Conservation (phyloP, 2,888 invertebrate genomes). For the Leucophenga montana region DNA sequence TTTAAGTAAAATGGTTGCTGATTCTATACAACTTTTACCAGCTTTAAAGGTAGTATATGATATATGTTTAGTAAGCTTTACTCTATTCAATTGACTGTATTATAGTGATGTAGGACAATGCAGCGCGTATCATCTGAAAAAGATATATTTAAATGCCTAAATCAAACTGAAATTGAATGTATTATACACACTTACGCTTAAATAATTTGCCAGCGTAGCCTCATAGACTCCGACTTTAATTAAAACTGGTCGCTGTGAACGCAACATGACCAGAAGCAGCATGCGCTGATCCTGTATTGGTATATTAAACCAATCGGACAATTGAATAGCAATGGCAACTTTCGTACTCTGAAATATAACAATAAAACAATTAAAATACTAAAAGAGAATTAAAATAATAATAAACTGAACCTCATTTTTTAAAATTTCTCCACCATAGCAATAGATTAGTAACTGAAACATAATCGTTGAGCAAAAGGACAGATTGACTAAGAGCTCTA, state of each 20-base stretch:
- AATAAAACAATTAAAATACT: slow-evolving; percentile 15
- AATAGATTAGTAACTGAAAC: slow-evolving; percentile 69
- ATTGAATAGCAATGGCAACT: slow-evolving; percentile 61
- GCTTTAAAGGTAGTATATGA: too few relatives aligned
- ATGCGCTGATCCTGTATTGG: slow-evolving; percentile 56
- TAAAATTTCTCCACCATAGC: slow-evolving; percentile 70
- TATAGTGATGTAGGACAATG: slow-evolving; percentile 64
- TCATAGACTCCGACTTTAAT: slow-evolving; percentile 68
- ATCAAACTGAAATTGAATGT: not conserved
- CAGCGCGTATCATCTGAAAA: slow-evolving; percentile 60
- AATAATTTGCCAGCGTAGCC: slow-evolving; percentile 68
- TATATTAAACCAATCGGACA: slow-evolving; percentile 66
- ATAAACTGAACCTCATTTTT: slow-evolving; percentile 58
- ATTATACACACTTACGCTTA: slow-evolving; percentile 53
- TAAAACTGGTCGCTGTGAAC: slow-evolving; percentile 62
- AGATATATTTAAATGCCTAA: not conserved
- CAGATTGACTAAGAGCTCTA: slow-evolving; percentile 58
- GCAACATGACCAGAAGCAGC: slow-evolving; percentile 57
- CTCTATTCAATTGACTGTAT: slow-evolving; percentile 63
- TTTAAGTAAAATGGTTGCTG: too few relatives aligned
- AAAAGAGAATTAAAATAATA: too few relatives aligned
- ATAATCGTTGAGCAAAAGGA: slow-evolving; percentile 65
- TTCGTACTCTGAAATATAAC: slow-evolving; percentile 56
- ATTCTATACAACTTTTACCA: too few relatives aligned
- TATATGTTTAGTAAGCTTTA: too few relatives aligned